Evolutionary conservation across 1,140 invertebrate genomes (phyloP).

Genomic region (Drosophila navojoa): DNA sequence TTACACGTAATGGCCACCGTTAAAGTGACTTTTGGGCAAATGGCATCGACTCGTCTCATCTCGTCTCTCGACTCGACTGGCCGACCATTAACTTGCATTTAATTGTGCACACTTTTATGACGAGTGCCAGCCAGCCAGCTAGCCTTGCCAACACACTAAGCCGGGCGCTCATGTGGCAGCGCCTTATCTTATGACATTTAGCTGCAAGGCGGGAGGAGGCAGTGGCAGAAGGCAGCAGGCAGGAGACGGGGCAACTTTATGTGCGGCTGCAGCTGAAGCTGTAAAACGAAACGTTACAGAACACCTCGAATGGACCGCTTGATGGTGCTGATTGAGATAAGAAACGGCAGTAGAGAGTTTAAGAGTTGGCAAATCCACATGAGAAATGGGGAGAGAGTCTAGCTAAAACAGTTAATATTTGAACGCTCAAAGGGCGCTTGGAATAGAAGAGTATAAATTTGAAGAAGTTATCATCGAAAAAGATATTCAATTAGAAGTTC

Average conservation of each 20-base stretch:
- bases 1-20: slow-evolving; percentile 82
- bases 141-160: slow-evolving; percentile 1
- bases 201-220: slow-evolving; percentile 5
- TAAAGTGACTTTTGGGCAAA: slow-evolving; percentile 69
- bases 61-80: slow-evolving; percentile 34
- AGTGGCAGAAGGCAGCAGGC: not conserved
- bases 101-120: slow-evolving; percentile 82
- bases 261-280: slow-evolving; percentile 28
- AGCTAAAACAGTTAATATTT: not conserved
- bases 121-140: slow-evolving; percentile 40
- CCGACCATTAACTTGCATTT: slow-evolving; percentile 80
- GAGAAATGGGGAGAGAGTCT: not conserved
- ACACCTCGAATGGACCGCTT: slow-evolving; percentile 41
- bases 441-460: not conserved
- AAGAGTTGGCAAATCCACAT: not conserved
- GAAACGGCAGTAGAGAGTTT: slow-evolving; percentile 12
- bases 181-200: slow-evolving; percentile 67
- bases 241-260: slow-evolving; percentile 32
- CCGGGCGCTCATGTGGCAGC: slow-evolving; percentile 57
- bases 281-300: slow-evolving; percentile 51
- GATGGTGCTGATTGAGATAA: slow-evolving; percentile 32
- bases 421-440: not conserved
- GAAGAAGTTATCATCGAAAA: not conserved
- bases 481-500: not conserved
- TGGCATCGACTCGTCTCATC: slow-evolving; percentile 43